These are phyloP conservation scores for Malurus leucopterus DNA, from an alignment of 2,797 vertebrate species.

Conservation along the genomic window DNA sequence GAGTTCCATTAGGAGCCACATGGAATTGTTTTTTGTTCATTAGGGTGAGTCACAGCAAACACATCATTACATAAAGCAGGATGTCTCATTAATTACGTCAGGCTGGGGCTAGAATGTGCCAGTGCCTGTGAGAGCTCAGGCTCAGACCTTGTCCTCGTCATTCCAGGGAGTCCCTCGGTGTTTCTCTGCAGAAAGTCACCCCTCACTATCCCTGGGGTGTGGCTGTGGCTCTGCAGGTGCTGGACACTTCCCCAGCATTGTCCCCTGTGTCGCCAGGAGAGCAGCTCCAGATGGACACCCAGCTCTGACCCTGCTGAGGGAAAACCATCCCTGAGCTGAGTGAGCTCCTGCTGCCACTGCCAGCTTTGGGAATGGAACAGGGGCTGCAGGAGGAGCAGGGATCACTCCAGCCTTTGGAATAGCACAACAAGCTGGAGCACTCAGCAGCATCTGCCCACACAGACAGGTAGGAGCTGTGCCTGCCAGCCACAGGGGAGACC, in stretches of 20 bases:
- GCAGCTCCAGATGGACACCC: not conserved
- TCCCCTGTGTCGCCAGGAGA: not conserved
- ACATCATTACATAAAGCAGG: not conserved
- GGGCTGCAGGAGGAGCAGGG: not conserved
- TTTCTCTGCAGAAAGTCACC: not conserved
- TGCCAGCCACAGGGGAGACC: not conserved
- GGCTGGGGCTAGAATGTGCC: not conserved
- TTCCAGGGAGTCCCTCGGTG: not conserved
- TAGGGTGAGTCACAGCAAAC: conserved; percentile 31
- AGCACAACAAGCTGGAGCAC: not conserved
- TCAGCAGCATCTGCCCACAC: not conserved
- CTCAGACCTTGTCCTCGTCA: not conserved
- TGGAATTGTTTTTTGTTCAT: not conserved
- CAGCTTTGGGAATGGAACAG: rapidly evolving
- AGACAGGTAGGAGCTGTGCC: not conserved
- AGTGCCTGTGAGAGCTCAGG: not conserved
- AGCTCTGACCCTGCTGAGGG: not conserved
- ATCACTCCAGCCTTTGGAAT: rapidly evolving
- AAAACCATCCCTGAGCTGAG: not conserved
- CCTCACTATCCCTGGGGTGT: not conserved
- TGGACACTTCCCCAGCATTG: not conserved
- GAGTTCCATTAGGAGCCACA: conserved; percentile 12
- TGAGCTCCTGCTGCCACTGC: rapidly evolving
- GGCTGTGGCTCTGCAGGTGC: not conserved
- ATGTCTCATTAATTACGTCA: conserved; percentile 41